Base-by-base conservation (phyloP, 2,797 vertebrate species). In the Rhinella marina region DNA sequence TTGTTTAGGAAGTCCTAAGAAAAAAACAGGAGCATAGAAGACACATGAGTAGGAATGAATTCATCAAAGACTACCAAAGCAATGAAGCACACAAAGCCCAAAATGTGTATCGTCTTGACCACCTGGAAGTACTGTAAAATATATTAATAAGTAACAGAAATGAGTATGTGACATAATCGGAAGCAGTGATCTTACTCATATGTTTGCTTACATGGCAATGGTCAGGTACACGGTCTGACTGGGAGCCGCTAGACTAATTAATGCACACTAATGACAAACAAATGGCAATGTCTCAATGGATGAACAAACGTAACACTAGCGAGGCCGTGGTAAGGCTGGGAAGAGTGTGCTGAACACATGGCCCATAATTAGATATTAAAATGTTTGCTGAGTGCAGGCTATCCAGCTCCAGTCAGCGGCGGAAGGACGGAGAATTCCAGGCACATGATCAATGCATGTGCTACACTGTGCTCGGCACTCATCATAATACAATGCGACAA, bases 1-100 rank as follows among this genome's bases (percentile, higher is more conserved):
- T 94, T 96, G 91, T 94, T 95, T 86, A 96, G 81, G 86, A 96
- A 96, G 86, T 91, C 93, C 96, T 96, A 85, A 29, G 88, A 88
- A 1, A 57, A 57, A 82, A 80, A 56, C 86, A 87, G 86, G 56
- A 82, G 1, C 0, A 41, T 7, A 41, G 9, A 57, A 2, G 6
- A 68, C 4, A 52, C 5, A 23, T 56, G 21, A 29, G 6, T 83
- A 80, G 17, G 27, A 32, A 56, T 12, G 41, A 41, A 48, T 48
- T 1, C 13, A 73, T 13, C 13, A 76, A 76, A 76, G 23, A n/a
- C 21, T 29, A 70, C 9, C 27, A 23, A 23, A 32, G 17, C 16
- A 32, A 72, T 7, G 14, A 32, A 17, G 17, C 66, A 29, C 32
- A 23, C 32, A 4, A 52, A n/a, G 72, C 17, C 7, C 19, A 75